Evolutionary conservation across 2,888 invertebrate genomes (phyloP).

Genomic region (Candidula unifasciata): DNA sequence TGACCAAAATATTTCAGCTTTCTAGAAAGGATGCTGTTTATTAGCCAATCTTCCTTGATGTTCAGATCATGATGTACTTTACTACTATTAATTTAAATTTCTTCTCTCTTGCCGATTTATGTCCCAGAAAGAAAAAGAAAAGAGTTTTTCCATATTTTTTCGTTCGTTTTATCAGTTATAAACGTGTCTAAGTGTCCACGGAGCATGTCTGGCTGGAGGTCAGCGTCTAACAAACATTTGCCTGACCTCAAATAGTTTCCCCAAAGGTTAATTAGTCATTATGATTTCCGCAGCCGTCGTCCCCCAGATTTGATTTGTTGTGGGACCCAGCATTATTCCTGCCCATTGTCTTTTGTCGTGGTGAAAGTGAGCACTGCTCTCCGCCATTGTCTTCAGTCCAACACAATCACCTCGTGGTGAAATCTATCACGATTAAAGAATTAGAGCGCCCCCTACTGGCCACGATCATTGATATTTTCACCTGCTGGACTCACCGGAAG

Average conservation of each 20-base stretch:
- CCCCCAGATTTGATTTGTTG: not conserved
- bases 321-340: not conserved
- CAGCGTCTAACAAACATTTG: not conserved
- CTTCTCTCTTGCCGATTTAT: too few species aligned
- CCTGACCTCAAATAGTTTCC: not conserved
- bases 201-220: too few species aligned
- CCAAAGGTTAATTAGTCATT: not conserved
- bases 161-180: too few species aligned
- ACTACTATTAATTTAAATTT: too few species aligned
- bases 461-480: conserved; percentile 19
- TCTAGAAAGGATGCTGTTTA: too few species aligned
- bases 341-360: not conserved
- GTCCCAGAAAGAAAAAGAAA: too few species aligned
- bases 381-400: not conserved
- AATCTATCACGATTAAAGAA: conserved; percentile 36
- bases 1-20: too few species aligned
- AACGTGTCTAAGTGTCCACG: too few species aligned
- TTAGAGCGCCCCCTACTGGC: conserved; percentile 35
- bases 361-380: not conserved
- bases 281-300: not conserved
- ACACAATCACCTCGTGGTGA: not conserved
- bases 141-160: too few species aligned
- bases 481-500: conserved; percentile 46
- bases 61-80: too few species aligned
- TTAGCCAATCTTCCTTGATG: too few species aligned